Percentiles rank a stretch among this genome's conserved stretches.
Evolutionary conservation across 1,140 invertebrate species (phyloP).

Genomic region (Araneus ventricosus): DNA sequence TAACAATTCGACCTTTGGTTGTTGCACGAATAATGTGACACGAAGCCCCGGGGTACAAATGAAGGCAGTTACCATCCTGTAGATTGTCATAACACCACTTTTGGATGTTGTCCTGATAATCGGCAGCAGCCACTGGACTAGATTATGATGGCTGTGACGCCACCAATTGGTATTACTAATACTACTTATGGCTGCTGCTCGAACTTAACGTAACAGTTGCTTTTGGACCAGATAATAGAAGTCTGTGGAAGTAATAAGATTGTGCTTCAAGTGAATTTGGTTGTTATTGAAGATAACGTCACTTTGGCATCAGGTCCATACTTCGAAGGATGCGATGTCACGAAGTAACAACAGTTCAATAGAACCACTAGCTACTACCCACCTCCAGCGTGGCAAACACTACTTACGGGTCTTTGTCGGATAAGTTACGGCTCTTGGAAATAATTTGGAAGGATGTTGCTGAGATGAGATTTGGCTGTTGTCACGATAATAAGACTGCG

Average conservation of each 20-base stretch:
- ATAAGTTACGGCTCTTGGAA: conserved; percentile 84
- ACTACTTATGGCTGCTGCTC: conserved; percentile 87
- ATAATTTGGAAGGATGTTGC: conserved; percentile 89
- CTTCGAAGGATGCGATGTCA: conserved; percentile 85
- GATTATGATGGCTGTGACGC: conserved; percentile 88
- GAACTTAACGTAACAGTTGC: conserved; percentile 85
- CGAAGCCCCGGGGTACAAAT: conserved; percentile 88
- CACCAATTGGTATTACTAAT: conserved; percentile 80
- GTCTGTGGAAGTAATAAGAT: conserved; percentile 78
- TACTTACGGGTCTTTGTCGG: conserved; percentile 91
- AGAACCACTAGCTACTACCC: neutral
- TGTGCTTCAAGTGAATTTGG: conserved; percentile 87
- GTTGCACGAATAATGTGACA: conserved; percentile 80
- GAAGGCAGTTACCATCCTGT: conserved; percentile 89
- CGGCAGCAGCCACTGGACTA: conserved; percentile 79
- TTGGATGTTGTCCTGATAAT: conserved; percentile 85
- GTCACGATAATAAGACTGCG: conserved; percentile 85
- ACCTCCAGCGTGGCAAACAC: conserved; percentile 81
- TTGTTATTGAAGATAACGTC: conserved; percentile 87
- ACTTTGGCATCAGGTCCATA: conserved; percentile 89
- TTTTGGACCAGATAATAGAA: conserved; percentile 54
- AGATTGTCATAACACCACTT: conserved; percentile 79
- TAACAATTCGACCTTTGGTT: conserved; percentile 82
- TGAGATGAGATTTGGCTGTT: conserved; percentile 90
- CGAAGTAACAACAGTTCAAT: neutral